Evolutionary conservation across 1,140 invertebrate species (phyloP), one percentile per base, ranked within the genome.

Genomic region (Copidosoma floridanum): DNA sequence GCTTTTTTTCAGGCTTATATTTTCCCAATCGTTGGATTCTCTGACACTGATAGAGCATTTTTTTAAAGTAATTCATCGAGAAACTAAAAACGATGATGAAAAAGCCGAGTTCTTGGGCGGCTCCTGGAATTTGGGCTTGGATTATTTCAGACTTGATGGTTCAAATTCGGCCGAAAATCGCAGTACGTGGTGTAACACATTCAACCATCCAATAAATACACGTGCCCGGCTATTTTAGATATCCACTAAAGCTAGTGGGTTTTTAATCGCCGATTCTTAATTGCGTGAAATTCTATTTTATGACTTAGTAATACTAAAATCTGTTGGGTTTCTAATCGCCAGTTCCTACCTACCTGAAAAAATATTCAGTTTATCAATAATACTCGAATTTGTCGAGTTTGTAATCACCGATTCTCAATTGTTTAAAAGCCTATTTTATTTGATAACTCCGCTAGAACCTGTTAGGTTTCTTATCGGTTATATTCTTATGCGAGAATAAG

Each of bases 131-230:
- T 75, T 88, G 35, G 92, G 92, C 1, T 71, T 87, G 12, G 94
- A 98, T 78, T 98, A 98, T 74, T 96, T 93, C 70, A 80, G 94
- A 40, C 77, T 99, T 67, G 97, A 99, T 79, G 97, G 97, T 3
- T 88, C 87, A 14, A 92, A 91, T 0, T 85, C 85, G 43, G 86
- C 89, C 5, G 89, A 94, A 65, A 85, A 88, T 64, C 82, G 96
- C 62, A 88, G 87, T 58, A 77, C 80, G 0, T 91, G 88, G 84
- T 94, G 90, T 70, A 89, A 90, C 71, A 82, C 82, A 63, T 98
- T 98, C 72, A 98, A 98, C 77, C 85, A 86, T 60, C 78, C 85
- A 46, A 83, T 83, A 24, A 94, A 96, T 73, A 85, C 84, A 10
- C 85, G 88, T 78, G 85, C 87, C 0, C 92, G 94, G 68, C 81